Evolutionary conservation across 2,797 vertebrate genomes (phyloP).

Genomic region (Antennarius maculatus): DNA sequence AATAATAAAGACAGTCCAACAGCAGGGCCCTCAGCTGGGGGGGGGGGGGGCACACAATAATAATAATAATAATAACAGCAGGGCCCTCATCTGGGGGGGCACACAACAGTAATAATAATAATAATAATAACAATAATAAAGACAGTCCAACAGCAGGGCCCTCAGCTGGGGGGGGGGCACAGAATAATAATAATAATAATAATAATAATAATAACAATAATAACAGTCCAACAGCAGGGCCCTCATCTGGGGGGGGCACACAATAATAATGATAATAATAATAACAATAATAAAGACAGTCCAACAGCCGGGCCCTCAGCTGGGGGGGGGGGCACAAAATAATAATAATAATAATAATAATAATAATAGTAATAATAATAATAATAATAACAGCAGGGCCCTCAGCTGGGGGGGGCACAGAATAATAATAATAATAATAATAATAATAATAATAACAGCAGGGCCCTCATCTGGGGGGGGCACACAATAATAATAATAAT

Average conservation of each 20-base stretch:
- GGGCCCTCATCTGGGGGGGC: constrained; percentile 84
- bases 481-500: no score
- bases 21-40: constrained; percentile 87
- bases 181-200: no score
- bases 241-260: constrained; percentile 82
- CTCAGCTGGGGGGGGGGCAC: constrained; percentile 81
- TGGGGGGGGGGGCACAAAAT: constrained; percentile 62
- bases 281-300: constrained; percentile 30
- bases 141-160: constrained; percentile 83
- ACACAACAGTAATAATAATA: no score
- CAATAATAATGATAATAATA: no score
- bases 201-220: no score
- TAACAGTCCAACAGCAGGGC: constrained; percentile 79
- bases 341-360: no score
- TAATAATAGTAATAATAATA: no score
- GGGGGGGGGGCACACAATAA: neutral
- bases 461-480: constrained; percentile 85
- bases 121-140: no score
- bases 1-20: no score
- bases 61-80: constrained; percentile 66
- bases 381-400: constrained; percentile 75
- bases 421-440: no score
- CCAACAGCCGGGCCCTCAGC: constrained; percentile 87
- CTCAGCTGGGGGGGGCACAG: constrained; percentile 84
- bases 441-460: constrained; percentile 59